Percentiles rank a stretch among this genome's conserved stretches.
Conservation (phyloP, 2,113 vertebrate species). For the Pantherophis guttatus region DNA sequence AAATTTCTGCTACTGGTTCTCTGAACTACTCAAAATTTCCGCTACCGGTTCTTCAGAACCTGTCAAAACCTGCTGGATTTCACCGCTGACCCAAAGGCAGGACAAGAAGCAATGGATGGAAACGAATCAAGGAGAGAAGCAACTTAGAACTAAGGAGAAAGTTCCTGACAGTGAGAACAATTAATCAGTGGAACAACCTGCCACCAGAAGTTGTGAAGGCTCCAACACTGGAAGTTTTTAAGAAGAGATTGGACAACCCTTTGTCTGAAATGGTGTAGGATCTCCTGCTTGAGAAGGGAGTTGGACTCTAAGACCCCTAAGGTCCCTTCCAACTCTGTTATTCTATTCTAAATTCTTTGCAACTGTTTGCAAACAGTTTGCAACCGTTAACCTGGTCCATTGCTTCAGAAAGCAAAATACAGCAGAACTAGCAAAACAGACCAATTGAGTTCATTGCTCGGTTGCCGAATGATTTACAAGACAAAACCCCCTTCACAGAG, state of each 20-base stretch:
- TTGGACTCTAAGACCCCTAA: background rate
- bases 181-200: background rate
- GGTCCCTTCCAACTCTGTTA: background rate
- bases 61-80: no score
- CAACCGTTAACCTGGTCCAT: no score
- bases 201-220: no score
- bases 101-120: no score
- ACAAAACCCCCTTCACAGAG: background rate
- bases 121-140: no score
- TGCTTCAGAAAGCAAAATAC: background rate
- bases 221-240: background rate
- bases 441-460: background rate
- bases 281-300: background rate
- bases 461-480: background rate
- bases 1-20: no score
- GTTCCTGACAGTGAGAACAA: background rate
- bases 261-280: background rate
- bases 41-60: no score
- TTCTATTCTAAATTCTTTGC: background rate
- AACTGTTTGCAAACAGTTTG: background rate
- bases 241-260: background rate
- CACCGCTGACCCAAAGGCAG: no score
- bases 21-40: no score
- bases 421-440: background rate
- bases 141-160: no score